Percentiles rank a stretch among this genome's conserved stretches.
Evolutionary conservation across 2,797 vertebrate genomes (phyloP).

Genomic region (Salmo trutta): DNA sequence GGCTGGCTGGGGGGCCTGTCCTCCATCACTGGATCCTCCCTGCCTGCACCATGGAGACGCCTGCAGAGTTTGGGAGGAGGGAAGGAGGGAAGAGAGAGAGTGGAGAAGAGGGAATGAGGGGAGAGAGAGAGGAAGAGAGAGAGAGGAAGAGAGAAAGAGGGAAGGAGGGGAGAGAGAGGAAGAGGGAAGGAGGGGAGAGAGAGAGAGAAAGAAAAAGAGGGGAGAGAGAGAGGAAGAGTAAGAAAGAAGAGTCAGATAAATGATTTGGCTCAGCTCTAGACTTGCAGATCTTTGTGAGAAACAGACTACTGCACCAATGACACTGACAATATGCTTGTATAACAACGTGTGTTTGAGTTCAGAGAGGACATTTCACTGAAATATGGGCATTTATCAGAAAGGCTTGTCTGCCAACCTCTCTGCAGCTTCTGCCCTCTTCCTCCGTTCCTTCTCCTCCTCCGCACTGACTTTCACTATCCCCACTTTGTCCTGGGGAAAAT

Average conservation of each 20-base stretch:
- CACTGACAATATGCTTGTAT: not conserved
- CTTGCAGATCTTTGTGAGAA: not conserved
- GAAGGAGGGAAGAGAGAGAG: not conserved
- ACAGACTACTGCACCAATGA: not conserved
- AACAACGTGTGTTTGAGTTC: not conserved
- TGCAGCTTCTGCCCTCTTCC: slow-evolving; percentile 35
- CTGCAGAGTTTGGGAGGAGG: slow-evolving; percentile 23
- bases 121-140: too few species aligned
- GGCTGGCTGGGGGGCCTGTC: slow-evolving; percentile 3
- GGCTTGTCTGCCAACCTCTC: slow-evolving; percentile 48
- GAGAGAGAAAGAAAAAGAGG: too few species aligned
- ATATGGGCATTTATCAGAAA: not conserved
- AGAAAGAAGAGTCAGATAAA: not conserved
- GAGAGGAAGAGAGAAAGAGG: not conserved
- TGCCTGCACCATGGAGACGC: slow-evolving; percentile 14
- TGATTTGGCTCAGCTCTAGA: not conserved
- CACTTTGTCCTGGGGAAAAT: slow-evolving; percentile 54
- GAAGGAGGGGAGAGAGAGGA: too few species aligned
- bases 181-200: too few species aligned
- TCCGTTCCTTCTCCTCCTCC: slow-evolving; percentile 17
- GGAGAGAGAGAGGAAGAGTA: not conserved
- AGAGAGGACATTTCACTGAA: not conserved
- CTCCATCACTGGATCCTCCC: slow-evolving; percentile 5
- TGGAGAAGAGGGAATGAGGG: not conserved
- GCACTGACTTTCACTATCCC: slow-evolving; percentile 23